phyloP scores from a whole-genome alignment of 2,113 vertebrate species.

The Clarias batrachus region DNA sequence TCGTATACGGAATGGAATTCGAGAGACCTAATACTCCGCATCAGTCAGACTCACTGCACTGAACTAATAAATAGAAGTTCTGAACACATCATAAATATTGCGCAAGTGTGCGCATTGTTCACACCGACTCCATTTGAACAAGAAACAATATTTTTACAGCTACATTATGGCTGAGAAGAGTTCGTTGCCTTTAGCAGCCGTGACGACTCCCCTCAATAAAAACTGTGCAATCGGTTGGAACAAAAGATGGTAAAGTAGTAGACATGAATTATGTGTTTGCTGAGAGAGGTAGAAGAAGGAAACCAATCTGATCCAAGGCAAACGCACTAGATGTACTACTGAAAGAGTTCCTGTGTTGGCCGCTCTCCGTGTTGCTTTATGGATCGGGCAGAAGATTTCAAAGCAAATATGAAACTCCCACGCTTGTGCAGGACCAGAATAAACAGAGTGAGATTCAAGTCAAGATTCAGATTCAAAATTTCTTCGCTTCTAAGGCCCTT shows the following conservation, averaged over 20 bases:
- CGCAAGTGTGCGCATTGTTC: neutral
- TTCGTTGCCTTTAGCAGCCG: neutral
- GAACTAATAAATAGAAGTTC: neutral
- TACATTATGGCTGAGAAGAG: neutral
- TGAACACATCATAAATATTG: neutral
- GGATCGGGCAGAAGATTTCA: neutral
- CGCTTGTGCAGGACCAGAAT: neutral
- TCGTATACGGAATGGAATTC: neutral
- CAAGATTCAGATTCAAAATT: neutral
- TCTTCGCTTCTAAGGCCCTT: neutral
- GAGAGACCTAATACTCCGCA: neutral
- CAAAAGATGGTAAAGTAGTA: neutral
- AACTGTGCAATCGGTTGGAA: neutral
- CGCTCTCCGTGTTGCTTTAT: neutral
- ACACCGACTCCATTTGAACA: neutral
- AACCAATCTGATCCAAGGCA: neutral
- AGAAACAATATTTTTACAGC: conserved; percentile 1
- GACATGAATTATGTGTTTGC: neutral
- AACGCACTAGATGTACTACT: neutral
- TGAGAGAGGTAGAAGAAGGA: neutral
- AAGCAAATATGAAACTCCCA: neutral
- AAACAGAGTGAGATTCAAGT: neutral
- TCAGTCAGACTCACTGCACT: neutral
- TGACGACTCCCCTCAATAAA: neutral
- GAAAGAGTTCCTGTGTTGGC: neutral